Evolutionary conservation across 2,797 vertebrate species (phyloP).

Genomic region (Podarcis siculus): DNA sequence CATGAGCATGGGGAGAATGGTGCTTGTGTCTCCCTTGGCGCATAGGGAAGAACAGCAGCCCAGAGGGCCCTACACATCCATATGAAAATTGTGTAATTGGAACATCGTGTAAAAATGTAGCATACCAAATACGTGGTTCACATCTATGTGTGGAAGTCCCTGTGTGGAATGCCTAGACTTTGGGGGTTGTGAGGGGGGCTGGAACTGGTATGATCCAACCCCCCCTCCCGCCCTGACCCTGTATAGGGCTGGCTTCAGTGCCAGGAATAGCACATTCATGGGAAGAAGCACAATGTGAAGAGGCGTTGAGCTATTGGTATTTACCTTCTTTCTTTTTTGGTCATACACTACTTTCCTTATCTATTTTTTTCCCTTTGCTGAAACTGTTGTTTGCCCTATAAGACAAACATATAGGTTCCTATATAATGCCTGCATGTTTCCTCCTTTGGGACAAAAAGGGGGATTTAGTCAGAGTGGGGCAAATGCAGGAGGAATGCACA

Average conservation of each 20-base stretch:
- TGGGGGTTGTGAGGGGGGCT: neutral
- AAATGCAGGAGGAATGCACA: no score
- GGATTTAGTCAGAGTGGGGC: no score
- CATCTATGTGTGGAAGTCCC: neutral
- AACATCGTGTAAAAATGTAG: neutral
- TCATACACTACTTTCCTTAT: neutral
- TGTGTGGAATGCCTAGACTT: no score
- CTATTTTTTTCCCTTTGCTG: neutral
- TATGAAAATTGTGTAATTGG: neutral
- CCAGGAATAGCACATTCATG: neutral
- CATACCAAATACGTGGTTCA: neutral
- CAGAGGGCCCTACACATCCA: neutral
- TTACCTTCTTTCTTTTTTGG: neutral
- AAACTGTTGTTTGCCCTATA: neutral
- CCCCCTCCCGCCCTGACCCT: no score
- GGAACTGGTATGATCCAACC: no score
- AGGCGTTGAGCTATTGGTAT: neutral
- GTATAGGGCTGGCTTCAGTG: neutral
- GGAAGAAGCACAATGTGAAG: neutral
- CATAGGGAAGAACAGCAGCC: neutral
- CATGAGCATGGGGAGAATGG: neutral
- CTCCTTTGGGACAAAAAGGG: no score
- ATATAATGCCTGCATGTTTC: no score
- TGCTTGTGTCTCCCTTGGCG: neutral
- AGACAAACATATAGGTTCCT: neutral